phyloP scores from a whole-genome alignment of 2,888 invertebrate genomes.

The Apomyelois bistriatella region DNA sequence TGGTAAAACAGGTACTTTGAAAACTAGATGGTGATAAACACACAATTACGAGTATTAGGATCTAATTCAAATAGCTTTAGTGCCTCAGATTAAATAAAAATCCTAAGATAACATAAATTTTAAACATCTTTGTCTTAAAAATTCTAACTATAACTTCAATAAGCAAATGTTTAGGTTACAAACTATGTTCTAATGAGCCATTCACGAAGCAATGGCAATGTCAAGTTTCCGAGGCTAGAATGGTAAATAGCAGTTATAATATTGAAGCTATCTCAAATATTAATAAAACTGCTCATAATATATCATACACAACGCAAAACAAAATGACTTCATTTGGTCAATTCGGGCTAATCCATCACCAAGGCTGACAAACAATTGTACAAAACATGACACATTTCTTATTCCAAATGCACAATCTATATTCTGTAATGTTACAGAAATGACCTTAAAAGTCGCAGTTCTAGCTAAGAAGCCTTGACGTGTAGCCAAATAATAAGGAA shows the following conservation, averaged over 20 bases:
- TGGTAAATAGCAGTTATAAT: background rate
- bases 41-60: no score
- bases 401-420: slow-evolving; percentile 29
- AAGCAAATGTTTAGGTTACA: background rate
- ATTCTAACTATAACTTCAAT: no score
- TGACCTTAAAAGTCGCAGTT: slow-evolving; percentile 29
- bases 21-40: background rate
- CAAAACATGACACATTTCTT: slow-evolving; percentile 32
- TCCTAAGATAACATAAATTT: no score
- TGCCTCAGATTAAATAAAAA: no score
- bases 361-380: slow-evolving; percentile 11
- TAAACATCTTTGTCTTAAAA: no score
- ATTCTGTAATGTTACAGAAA: slow-evolving; percentile 16
- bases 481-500: slow-evolving; percentile 22
- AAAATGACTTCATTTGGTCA: slow-evolving; percentile 4
- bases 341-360: slow-evolving; percentile 17
- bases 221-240: background rate
- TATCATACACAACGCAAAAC: background rate
- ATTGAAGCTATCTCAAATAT: background rate
- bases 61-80: no score
- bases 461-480: background rate
- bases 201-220: background rate
- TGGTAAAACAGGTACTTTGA: no score
- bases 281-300: background rate
- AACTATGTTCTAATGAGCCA: background rate